Conservation (phyloP, 2,888 invertebrate species). For the Pristionchus fissidentatus region DNA sequence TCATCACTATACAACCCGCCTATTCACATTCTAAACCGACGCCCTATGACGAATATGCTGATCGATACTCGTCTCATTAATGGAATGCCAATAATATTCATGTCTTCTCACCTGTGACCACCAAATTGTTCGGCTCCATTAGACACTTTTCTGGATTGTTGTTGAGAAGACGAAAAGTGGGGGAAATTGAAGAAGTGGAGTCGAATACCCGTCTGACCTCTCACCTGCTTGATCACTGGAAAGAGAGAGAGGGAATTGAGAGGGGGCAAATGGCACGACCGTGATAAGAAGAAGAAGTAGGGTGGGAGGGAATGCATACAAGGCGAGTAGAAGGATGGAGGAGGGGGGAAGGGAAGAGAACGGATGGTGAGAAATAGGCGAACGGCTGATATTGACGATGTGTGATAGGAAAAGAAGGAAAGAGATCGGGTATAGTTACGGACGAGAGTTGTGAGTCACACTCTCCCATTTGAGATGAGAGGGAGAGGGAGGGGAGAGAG, state of each 20-base stretch:
- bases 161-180: neutral
- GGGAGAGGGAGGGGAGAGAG: neutral
- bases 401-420: slow-evolving; percentile 21
- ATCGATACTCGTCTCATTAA: neutral
- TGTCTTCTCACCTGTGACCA: slow-evolving; percentile 58
- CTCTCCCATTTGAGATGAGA: slow-evolving; percentile 12
- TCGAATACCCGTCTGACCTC: slow-evolving; percentile 20
- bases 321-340: too few species aligned
- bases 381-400: slow-evolving; percentile 4
- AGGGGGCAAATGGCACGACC: neutral
- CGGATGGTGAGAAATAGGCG: neutral
- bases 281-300: neutral
- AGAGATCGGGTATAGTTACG: slow-evolving; percentile 1
- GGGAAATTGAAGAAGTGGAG: neutral
- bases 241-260: neutral
- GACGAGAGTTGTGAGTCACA: neutral
- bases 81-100: neutral
- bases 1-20: too few species aligned
- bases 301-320: too few species aligned
- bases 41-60: slow-evolving; percentile 8
- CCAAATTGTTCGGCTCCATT: slow-evolving; percentile 64
- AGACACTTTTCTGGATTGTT: neutral
- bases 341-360: neutral
- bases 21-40: neutral
- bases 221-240: slow-evolving; percentile 4